A percentile compares a stretch with the other conserved stretches of the same genome.
Evolutionary conservation across 2,888 invertebrate species (phyloP).

Genomic region (Erebia epiphron): DNA sequence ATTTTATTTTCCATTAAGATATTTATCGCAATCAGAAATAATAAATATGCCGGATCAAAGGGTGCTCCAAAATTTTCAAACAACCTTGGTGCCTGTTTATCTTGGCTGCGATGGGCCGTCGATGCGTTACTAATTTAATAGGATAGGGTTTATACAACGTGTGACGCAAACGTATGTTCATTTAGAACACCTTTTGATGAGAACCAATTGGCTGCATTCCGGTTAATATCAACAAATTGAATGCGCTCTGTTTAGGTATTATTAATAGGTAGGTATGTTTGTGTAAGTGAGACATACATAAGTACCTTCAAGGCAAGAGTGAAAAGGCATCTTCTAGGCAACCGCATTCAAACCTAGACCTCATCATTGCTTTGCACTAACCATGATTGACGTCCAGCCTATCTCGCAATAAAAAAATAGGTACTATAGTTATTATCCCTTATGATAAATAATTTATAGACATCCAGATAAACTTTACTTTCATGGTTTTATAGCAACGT

Average conservation of each 20-base stretch:
- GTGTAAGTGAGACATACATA: neutral
- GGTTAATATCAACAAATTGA: slow-evolving; percentile 56
- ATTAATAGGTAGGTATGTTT: slow-evolving; percentile 67
- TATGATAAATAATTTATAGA: no score
- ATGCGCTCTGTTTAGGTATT: slow-evolving; percentile 45
- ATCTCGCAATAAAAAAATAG: no score
- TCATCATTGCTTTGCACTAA: no score
- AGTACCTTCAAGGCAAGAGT: no score
- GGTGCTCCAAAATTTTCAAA: slow-evolving; percentile 25
- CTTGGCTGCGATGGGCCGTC: slow-evolving; percentile 48
- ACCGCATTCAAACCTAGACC: no score
- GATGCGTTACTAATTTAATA: slow-evolving; percentile 46
- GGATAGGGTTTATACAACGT: slow-evolving; percentile 42
- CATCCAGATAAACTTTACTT: no score
- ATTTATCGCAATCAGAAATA: slow-evolving; percentile 16
- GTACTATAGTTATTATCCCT: no score
- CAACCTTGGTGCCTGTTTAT: slow-evolving; percentile 50
- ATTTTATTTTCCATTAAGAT: neutral
- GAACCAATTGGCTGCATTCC: slow-evolving; percentile 60
- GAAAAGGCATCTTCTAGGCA: no score
- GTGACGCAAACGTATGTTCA: slow-evolving; percentile 45
- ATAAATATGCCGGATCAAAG: slow-evolving; percentile 39
- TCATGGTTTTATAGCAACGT: no score
- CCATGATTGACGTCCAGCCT: no score
- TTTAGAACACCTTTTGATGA: slow-evolving; percentile 56